Conservation (phyloP, 2,113 vertebrate species). For the Pterocles gutturalis region DNA sequence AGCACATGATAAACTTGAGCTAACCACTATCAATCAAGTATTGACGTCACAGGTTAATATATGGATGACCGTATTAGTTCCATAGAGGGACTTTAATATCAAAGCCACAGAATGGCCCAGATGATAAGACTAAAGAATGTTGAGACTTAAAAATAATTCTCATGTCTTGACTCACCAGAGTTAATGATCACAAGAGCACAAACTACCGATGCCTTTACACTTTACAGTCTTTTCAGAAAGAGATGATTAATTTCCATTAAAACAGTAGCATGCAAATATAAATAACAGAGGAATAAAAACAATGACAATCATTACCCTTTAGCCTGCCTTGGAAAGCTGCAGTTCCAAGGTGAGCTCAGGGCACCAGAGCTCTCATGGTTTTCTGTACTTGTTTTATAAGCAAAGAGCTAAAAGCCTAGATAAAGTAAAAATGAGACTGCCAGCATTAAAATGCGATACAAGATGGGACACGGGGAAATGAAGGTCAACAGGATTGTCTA, state of each 20-base stretch:
- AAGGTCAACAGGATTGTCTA: conserved; percentile 64
- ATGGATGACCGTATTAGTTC: background rate
- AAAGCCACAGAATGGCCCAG: background rate
- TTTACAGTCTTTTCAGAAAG: background rate
- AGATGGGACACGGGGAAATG: background rate
- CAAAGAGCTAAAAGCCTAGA: background rate
- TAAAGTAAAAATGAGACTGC: conserved; percentile 3
- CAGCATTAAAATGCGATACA: conserved; percentile 20
- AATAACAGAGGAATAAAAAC: background rate
- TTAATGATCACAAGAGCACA: background rate
- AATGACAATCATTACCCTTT: background rate
- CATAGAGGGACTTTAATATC: background rate
- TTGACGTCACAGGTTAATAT: background rate
- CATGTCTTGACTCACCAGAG: background rate
- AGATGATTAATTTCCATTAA: background rate
- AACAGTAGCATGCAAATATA: background rate
- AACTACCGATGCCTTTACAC: background rate
- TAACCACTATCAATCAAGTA: background rate
- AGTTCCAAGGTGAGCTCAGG: background rate
- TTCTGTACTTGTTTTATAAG: background rate
- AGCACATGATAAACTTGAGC: background rate
- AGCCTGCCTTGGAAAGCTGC: background rate
- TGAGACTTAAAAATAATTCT: background rate
- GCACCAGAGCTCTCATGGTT: background rate
- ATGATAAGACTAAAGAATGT: background rate